Evolutionary conservation across 2,113 vertebrate species (phyloP), one percentile per base, ranked within the genome.

Genomic region (Eptesicus fuscus): DNA sequence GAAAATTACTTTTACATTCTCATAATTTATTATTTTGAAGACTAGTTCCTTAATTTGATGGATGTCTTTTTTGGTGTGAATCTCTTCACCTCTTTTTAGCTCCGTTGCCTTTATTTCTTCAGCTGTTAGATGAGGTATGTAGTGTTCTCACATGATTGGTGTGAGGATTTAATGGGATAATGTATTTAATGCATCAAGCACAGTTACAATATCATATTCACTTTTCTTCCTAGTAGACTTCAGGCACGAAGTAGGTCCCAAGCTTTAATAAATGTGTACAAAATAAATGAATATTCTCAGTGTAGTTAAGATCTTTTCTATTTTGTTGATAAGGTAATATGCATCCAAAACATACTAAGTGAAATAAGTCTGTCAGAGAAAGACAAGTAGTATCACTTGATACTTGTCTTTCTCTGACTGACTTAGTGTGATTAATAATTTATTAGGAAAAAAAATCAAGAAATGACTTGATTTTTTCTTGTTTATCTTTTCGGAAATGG

Each of bases 11-110:
- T 78, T 23, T 65, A 59, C 35, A 61, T 82, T 84, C 30, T 30
- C 25, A 74, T 59, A 42, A 92, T 83, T 65, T 25, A 28, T 85
- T 90, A 30, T 94, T 93, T 87, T 49, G 53, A 86, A 95, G 56
- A 61, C 7, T 20, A 53, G 14, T 35, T 88, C 17, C 37, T 82
- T n/a, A 47, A 71, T 37, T 53, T 40, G 40, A 90, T 20, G 1
- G 2, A 56, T 61, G 42, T 28, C 28, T 13, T 53, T 51, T 90
- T 53, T 28, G 13, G 44, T 44, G 17, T 71, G 22, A 79, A 56
- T 49, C 42, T 87, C 65, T 91, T 76, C 18, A 51, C 32, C 32
- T 85, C 28, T 30, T 63, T 86, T 78, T 56, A 76, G 37, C 32
- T 69, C 11, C 14, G 7, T 51, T 3, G 1, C 1, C 20, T 67